Conservation (phyloP, 2,113 vertebrate genomes). For the Ailuropoda melanoleuca region DNA sequence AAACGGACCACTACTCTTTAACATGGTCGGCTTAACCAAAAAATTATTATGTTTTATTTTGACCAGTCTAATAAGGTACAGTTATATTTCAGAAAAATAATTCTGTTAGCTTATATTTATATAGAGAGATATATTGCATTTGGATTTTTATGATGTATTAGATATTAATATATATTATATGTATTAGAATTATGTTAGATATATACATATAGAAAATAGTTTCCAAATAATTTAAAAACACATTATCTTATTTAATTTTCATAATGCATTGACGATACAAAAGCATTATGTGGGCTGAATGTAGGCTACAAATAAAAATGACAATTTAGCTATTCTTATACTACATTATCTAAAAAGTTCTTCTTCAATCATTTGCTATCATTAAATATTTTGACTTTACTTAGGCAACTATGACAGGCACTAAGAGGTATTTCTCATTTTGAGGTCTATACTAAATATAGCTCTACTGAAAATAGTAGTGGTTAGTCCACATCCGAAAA, state of each 20-base stretch:
- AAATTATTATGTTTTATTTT: background rate
- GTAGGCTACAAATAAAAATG: conserved; percentile 14
- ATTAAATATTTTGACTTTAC: conserved; percentile 19
- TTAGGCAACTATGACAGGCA: background rate
- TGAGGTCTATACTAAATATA: background rate
- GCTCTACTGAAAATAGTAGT: background rate
- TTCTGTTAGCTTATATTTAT: background rate
- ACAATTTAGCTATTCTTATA: background rate
- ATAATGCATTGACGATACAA: background rate
- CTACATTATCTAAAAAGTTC: background rate
- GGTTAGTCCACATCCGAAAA: background rate
- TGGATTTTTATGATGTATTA: background rate
- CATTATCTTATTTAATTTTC: background rate
- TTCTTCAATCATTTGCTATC: background rate
- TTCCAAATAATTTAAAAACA: background rate
- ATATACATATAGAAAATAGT: background rate
- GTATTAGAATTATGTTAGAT: background rate
- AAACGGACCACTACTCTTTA: background rate
- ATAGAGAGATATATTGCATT: background rate
- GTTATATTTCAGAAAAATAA: background rate
- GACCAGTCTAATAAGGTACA: background rate
- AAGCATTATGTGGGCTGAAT: background rate
- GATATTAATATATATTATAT: background rate
- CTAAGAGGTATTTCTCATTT: background rate
- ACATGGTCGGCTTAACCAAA: background rate